Percentiles rank a stretch among this genome's conserved stretches.
These are phyloP conservation scores for Andrena hattorfiana DNA, from an alignment of 2,888 invertebrate genomes.

Conservation along the genomic window DNA sequence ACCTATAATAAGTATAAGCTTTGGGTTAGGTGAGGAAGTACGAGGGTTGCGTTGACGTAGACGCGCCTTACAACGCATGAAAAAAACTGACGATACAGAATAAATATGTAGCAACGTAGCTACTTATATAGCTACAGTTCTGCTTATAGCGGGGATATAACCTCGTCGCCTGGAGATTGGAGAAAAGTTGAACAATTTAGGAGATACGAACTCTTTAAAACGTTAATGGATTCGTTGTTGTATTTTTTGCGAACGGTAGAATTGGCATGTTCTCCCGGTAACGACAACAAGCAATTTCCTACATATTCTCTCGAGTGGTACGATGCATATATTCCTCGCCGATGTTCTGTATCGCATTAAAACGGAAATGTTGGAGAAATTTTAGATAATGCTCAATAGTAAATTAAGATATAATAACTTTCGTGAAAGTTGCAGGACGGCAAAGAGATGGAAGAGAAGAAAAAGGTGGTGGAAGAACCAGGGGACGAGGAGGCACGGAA, in stretches of 20 bases:
- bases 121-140: too few relatives aligned
- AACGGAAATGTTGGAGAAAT: slow-evolving; percentile 77
- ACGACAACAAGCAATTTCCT: neutral
- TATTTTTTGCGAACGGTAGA: neutral
- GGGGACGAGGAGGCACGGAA: slow-evolving; percentile 74
- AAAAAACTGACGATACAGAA: too few relatives aligned
- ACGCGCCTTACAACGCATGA: neutral
- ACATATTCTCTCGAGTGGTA: neutral
- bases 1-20: neutral
- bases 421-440: slow-evolving; percentile 78
- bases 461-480: slow-evolving; percentile 49
- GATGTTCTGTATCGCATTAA: slow-evolving; percentile 63
- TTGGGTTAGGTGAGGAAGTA: neutral
- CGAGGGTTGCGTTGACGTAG: neutral
- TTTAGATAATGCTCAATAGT: slow-evolving; percentile 80
- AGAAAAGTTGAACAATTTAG: neutral
- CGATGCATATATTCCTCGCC: slow-evolving; percentile 9
- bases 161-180: neutral
- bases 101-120: too few relatives aligned
- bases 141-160: too few relatives aligned
- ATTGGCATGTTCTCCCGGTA: neutral
- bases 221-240: neutral
- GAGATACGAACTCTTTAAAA: neutral
- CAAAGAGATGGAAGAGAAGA: slow-evolving; percentile 61
- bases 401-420: slow-evolving; percentile 84